phyloP scores from a whole-genome alignment of 1,140 invertebrate genomes.

The Archivesica marissinica region DNA sequence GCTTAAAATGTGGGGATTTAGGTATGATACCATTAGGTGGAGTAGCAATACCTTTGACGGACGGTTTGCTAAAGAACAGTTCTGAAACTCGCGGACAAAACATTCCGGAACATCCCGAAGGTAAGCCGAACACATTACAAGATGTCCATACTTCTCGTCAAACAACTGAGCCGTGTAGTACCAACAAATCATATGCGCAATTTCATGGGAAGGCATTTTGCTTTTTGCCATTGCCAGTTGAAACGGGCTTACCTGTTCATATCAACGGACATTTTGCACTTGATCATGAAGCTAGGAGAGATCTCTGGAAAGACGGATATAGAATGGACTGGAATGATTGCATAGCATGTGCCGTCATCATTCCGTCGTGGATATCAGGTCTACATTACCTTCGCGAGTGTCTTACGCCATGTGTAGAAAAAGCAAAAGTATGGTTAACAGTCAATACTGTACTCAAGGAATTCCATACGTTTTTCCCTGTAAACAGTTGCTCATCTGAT shows the following conservation, averaged over 20 bases:
- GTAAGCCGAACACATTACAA: no score
- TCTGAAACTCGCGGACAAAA: no score
- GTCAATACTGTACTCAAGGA: not conserved
- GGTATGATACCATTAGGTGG: constrained; percentile 75
- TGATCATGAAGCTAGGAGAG: constrained; percentile 79
- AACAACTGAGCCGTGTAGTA: no score
- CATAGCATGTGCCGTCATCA: constrained; percentile 63
- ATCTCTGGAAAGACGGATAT: constrained; percentile 72
- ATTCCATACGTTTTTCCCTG: constrained; percentile 59
- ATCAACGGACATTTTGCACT: constrained; percentile 82
- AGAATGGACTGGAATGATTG: constrained; percentile 49
- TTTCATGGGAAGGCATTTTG: constrained; percentile 71
- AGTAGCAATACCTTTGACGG: constrained; percentile 66
- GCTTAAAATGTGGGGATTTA: constrained; percentile 67
- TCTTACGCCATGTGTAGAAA: not conserved
- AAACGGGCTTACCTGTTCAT: constrained; percentile 78
- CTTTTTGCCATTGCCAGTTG: constrained; percentile 79
- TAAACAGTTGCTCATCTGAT: not conserved
- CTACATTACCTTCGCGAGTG: constrained; percentile 44
- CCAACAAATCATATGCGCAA: constrained; percentile 62
- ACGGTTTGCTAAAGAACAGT: constrained; percentile 64
- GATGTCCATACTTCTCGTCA: no score
- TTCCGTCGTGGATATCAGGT: constrained; percentile 69
- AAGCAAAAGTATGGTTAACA: not conserved
- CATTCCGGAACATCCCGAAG: no score